Base-by-base conservation (phyloP, 2,888 invertebrate species). In the Clepsis dumicolana region DNA sequence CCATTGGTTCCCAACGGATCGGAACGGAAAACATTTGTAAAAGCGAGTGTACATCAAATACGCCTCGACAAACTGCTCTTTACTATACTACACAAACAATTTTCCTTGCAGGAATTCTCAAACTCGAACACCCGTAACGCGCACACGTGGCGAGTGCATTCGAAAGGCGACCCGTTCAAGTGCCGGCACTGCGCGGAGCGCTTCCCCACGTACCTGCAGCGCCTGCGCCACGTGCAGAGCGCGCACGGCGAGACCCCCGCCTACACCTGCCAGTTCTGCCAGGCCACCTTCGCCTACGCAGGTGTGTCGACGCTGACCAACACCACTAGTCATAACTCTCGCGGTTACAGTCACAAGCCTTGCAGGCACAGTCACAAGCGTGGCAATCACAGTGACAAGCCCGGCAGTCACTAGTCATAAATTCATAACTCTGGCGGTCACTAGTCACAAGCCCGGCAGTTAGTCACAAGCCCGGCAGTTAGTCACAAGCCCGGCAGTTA, bases 121-220 rank as follows among this genome's bases (percentile, higher is more conserved):
- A 62, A 62, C 24, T 35, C 48, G 12, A 67, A 67, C 50, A 67
- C 67, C 0, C 67, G 67, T 16, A 67, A 67, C 57, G 50, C 67
- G 2, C 67, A 67, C 62, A 38, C 48, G 50, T 67, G 67, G 67
- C 62, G 67, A 0, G 50, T 63, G 2, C 67, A 67, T 29, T 56
- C 67, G 12, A 63, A 48, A 10, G 10, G 48, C 8, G 56, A 62
- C 16, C 62, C 67, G 21, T 67, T 38, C 56, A 67, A 67, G 27
- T 67, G 67, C 14, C 12, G 38, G 7, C 62, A 41, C 27, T 67
- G 67, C 50, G 56, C 27, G 0, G 21, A n/a, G 38, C 56, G 62
- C 2, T 67, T 63, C 62, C 56, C 62, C 14, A 67, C 67, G 2
- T 67, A 48, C 27, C 62, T 67, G 38, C 62, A 67, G 12, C 18